Evolutionary conservation across 2,113 vertebrate species (phyloP), one percentile per base, ranked within the genome.

Genomic region (Tachycineta bicolor): DNA sequence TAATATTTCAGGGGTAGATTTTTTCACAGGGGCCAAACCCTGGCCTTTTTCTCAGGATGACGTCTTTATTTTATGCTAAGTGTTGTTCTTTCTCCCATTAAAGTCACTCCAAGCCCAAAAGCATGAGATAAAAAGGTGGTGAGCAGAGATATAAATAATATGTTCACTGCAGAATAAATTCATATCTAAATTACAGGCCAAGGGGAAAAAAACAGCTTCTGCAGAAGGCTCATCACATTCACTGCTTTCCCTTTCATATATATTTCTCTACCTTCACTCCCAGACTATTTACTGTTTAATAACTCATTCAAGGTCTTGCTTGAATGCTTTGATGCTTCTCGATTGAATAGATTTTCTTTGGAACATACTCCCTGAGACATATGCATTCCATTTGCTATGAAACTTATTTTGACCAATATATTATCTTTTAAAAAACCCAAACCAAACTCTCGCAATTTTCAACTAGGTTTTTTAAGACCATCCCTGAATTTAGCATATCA

Each of bases 231-330:
- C 74, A 87, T 95, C 82, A 60, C 83, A 95, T 92, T 65, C 83
- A 41, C 80, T 78, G 75, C 87, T 67, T 93, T 92, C 49, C 53
- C 47, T 86, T 95, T 96, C 83, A 87, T 87, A 96, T 89, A 79
- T 96, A 39, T 95, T 96, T 95, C 94, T 90, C 96, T 91, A 33
- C 94, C 79, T 96, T 92, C 82, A 75, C 93, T 86, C 85, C 67
- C 64, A 95, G 96, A 90, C 93, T 95, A 96, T 95, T 96, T 97
- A 75, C 93, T 95, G 88, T 96, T 97, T 97, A 97, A 97, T 97
- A 97, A 96, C 93, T 93, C 70, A 92, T 95, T 85, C 96, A 85
- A 95, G 90, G 96, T 87, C 91, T 89, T 93, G 80, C 95, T 90
- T 95, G 91, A 95, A 95, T 2, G 86, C 96, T 97, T 96, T 94